phyloP scores from a whole-genome alignment of 2,888 invertebrate species.

The Paralinhomoeus sp. region DNA sequence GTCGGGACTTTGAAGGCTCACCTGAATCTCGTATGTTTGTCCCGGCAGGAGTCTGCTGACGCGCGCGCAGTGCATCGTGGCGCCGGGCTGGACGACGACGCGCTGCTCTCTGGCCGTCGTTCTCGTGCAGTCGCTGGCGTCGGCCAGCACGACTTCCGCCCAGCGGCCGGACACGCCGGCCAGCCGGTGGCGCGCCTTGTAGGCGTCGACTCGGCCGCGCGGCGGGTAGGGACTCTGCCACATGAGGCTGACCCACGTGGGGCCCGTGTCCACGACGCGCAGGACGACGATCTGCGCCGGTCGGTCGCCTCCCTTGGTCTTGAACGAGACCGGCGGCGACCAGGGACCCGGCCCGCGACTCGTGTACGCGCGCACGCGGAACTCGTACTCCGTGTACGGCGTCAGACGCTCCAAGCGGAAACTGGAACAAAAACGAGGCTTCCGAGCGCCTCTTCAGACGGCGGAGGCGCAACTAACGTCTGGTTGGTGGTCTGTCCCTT shows the following conservation, averaged over 20 bases:
- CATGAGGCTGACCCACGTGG: conserved; percentile 18
- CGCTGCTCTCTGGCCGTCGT: background rate
- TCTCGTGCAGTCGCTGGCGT: conserved; percentile 10
- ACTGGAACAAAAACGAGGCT: background rate
- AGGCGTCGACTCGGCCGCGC: conserved; percentile 11
- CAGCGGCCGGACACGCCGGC: background rate
- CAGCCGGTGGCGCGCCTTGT: conserved; percentile 11
- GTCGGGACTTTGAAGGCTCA: conserved; percentile 1
- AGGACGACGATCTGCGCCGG: conserved; percentile 7
- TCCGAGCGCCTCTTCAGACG: background rate
- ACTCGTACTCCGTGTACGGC: conserved; percentile 19
- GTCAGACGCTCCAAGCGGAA: conserved; percentile 14
- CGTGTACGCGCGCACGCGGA: conserved; percentile 19
- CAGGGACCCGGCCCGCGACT: conserved; percentile 22
- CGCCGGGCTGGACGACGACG: background rate
- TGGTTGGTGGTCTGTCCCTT: too few relatives aligned
- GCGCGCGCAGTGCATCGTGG: conserved; percentile 16
- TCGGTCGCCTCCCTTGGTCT: background rate
- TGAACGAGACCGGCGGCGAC: conserved; percentile 8
- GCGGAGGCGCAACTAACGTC: background rate
- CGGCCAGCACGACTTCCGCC: conserved; percentile 2
- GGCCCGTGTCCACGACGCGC: conserved; percentile 16
- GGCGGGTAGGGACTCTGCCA: conserved; percentile 20
- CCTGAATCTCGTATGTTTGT: conserved; percentile 20
- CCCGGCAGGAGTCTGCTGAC: conserved; percentile 18